Base-by-base conservation (phyloP, 2,888 invertebrate genomes). In the Sinelater perroti region DNA sequence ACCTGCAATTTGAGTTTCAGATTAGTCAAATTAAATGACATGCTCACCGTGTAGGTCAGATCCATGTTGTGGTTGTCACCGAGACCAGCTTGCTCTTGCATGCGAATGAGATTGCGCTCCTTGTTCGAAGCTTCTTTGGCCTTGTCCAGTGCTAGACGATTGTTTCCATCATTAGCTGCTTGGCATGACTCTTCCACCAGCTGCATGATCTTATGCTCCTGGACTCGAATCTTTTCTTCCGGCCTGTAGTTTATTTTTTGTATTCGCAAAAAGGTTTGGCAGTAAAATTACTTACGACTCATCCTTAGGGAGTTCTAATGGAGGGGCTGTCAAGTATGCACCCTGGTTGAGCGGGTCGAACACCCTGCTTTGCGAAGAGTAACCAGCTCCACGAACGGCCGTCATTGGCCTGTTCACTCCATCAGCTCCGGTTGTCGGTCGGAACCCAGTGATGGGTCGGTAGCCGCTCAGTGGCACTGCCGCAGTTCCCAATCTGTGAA, bases 111-210 rank as follows among this genome's bases (percentile, higher is more conserved):
- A 62, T 91, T 91, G 52, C 95, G 83, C 76, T 99, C 98, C 72
- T 97, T 86, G 5, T 94, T 87, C 1, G 96, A 95, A 0, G 98
- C 97, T 76, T 99, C 98, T 76, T 97, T 97, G 0, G 98, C 98
- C 75, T 96, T 93, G 50, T 93, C 91, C 38, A 98, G 78, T 0
- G 95, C 88, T 65, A 83, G 75, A 67, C 84, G 81, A 55, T 79
- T 78, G 63, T 91, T 87, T 40, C 86, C 86, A 54, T 84, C 81
- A 60, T 81, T 82, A 61, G 84, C 83, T 2, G 88, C 87, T 57
- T 89, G 75, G 66, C 95, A 93, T 0, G 97, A 95, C 64, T 95
- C 94, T 74, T 97, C 96, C 24, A 99, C 87, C 46, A 97, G 79
- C 44, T 88, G 85, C 83, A 93, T 91, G 62, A 98, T 95, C 73